Conservation (phyloP, 2,113 vertebrate genomes). For the Athene noctua region DNA sequence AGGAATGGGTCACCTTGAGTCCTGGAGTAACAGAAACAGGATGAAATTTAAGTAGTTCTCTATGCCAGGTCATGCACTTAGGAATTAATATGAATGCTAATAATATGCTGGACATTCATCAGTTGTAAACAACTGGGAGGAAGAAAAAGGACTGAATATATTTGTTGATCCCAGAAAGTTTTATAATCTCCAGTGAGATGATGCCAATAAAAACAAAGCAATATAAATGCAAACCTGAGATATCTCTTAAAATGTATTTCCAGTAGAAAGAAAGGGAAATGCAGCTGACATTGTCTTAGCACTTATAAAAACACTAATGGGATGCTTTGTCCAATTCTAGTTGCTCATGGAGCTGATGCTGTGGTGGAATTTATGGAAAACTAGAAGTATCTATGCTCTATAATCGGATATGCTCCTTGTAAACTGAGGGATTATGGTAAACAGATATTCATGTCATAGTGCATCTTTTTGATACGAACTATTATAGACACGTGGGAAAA, state of each 20-base stretch:
- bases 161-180: neutral
- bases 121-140: neutral
- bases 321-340: neutral
- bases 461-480: neutral
- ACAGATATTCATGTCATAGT: neutral
- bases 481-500: neutral
- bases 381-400: neutral
- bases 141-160: neutral
- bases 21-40: neutral
- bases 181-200: neutral
- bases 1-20: constrained; percentile 15
- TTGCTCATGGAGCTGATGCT: neutral
- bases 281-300: neutral
- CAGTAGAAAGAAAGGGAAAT: neutral
- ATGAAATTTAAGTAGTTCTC: neutral
- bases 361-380: neutral
- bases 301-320: neutral
- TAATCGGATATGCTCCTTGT: neutral
- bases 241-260: neutral
- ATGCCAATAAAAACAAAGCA: neutral
- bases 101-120: neutral
- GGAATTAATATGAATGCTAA: neutral
- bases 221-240: neutral
- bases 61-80: neutral
- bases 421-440: neutral